Evolutionary conservation across 2,888 invertebrate genomes (phyloP), one percentile per base, ranked within the genome.

Genomic region (Helobdella robusta): DNA sequence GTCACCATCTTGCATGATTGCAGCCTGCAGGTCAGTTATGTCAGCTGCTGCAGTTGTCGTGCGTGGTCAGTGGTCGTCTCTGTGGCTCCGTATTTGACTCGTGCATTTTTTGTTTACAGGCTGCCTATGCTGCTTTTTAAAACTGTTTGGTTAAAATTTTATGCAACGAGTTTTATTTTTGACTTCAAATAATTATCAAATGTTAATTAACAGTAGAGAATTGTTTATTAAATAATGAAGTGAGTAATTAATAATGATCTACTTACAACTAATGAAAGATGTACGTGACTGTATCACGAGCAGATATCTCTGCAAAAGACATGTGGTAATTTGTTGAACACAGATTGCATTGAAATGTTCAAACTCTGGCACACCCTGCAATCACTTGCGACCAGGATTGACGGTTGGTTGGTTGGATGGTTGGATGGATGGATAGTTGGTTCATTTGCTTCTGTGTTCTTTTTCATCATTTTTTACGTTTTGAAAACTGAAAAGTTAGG

Each of bases 1-100:
- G 90, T 91, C 1, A 93, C 92, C 82, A 91, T 97, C 86, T 84
- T 97, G 81, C 88, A 89, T 73, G 97, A 97, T 78, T 95, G 91
- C 79, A 90, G 89, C 75, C 83, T 94, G 67, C 93, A 94, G 81
- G 86, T 86, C 44, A n/a, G 11, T 11, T 40, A n/a, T 15, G 6
- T 6, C n/a, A 25, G 5, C 6, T 25, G 5, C 50, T 23, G 20
- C 5, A 50, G 4, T 18, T 23, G 6, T 25, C 6, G 20, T 4
- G 5, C 50, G 20, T 20, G 20, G 30, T 2, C 36, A 59, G 25
- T 34, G 32, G 2, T 35, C 40, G 40, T 32, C 32, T 28, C 54
- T 32, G 40, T 34, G 28, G 44, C 20, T 1, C 6, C 3, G 60
- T 25, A 44, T 20, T 2, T 35, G 23, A 18, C 18, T 60, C 20